Base-by-base conservation (phyloP, 2,888 invertebrate species). In the Amphipoea oculea region DNA sequence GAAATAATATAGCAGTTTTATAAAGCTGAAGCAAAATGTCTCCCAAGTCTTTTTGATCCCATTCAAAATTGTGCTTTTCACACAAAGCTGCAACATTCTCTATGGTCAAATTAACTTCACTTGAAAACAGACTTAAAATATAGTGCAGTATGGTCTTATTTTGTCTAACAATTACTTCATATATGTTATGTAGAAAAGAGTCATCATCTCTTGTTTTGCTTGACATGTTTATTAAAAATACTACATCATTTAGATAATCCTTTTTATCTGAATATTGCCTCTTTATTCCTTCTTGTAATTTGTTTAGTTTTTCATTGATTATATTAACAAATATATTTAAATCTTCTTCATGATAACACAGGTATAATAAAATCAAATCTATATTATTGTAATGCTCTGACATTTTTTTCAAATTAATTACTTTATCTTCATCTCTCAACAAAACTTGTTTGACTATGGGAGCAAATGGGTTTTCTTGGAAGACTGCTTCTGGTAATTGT, bases 231-330 rank as follows among this genome's bases (percentile, higher is more conserved):
- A 90, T 87, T 73, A 95, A 76, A 83, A 92, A 94, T 60, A 94
- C 84, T 23, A 92, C 93, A 88, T 96, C 93, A 78, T 92, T 86
- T 0, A 95, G 85, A 82, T 92, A 94, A 72, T 93, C 92, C 63
- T 84, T 86, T 86, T 94, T 95, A 85, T 95, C 90, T 68, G 94
- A 92, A 90, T 96, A 95, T 84, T 94, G 94, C 76, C 95, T 93
- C 17, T 86, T 91, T 57, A 92, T 84, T 70, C 94, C 87, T 81
- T 93, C 89, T 84, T 92, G 83, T 63, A 96, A 81, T 75, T 90
- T 92, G 29, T 84, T 78, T 0, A 95, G 79, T 84, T 93, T 94
- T 71, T 91, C 85, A 82, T 89, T 84, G 17, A 96, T 75, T 7
- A 92, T 83, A 66, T 92, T 89, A 73, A 91, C 77, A 67, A 94